Percentiles rank a stretch among this genome's conserved stretches.
Conservation (phyloP, 2,888 invertebrate species). For the Ichneumon xanthorius region DNA sequence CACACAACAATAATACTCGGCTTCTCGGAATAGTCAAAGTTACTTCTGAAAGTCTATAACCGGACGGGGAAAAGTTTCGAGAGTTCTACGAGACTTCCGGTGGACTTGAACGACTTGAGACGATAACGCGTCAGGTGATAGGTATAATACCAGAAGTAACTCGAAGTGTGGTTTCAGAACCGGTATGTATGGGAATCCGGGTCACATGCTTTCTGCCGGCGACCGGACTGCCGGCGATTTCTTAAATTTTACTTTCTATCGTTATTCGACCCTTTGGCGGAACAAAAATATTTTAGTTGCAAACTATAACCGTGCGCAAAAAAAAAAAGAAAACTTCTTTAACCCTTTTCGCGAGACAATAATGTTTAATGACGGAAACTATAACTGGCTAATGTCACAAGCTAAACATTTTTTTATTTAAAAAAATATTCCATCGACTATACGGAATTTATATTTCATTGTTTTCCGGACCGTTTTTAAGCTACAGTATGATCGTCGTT, state of each 20-base stretch:
- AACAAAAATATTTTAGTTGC: no score
- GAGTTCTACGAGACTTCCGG: slow-evolving; percentile 21
- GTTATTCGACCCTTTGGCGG: no score
- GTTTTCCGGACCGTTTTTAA: neutral
- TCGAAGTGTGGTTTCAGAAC: neutral
- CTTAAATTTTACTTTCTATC: neutral
- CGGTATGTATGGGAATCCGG: neutral
- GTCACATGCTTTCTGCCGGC: neutral
- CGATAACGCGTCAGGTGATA: slow-evolving; percentile 28
- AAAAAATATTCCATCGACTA: no score
- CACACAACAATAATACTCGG: neutral
- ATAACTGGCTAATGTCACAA: neutral
- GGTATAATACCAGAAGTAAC: neutral
- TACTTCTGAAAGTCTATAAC: slow-evolving; percentile 17
- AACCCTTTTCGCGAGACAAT: no score
- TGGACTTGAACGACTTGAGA: slow-evolving; percentile 17
- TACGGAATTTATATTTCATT: neutral
- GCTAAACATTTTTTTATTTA: no score
- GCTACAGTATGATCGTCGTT: neutral
- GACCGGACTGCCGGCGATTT: neutral
- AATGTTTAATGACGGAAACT: neutral
- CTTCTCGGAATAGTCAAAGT: neutral
- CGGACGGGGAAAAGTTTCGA: slow-evolving; percentile 17
- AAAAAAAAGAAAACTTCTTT: neutral
- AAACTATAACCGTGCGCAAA: no score